These are phyloP conservation scores for Anastatus disparis DNA, from an alignment of 1,140 invertebrate genomes.

Conservation along the genomic window DNA sequence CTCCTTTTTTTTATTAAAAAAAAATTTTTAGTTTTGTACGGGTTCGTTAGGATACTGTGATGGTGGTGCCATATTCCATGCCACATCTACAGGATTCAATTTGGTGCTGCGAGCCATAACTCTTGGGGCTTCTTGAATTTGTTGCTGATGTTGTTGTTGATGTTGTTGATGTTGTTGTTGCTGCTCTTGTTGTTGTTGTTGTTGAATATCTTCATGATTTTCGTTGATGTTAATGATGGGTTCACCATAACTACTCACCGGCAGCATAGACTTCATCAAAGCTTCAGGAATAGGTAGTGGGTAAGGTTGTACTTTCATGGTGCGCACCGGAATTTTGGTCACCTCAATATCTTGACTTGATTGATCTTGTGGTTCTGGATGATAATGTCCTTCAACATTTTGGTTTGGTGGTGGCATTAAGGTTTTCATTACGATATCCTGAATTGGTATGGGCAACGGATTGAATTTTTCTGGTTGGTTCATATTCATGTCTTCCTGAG, in stretches of 20 bases:
- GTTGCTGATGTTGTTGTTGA: neutral
- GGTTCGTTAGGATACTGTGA: neutral
- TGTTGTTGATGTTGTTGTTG: neutral
- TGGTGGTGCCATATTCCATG: constrained; percentile 5
- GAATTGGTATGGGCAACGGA: constrained; percentile 8
- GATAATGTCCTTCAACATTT: neutral
- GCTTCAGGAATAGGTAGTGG: neutral
- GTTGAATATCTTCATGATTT: neutral
- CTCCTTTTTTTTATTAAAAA: neutral
- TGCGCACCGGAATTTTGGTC: constrained; percentile 7
- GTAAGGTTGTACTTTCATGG: neutral
- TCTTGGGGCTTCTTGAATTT: neutral
- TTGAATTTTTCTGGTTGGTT: constrained; percentile 8
- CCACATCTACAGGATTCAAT: constrained; percentile 18
- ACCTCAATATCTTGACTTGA: constrained; percentile 8
- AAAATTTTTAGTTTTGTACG: constrained; percentile 16
- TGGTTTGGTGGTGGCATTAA: constrained; percentile 22
- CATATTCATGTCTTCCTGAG: neutral
- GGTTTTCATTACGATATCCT: constrained; percentile 27
- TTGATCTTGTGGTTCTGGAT: constrained; percentile 11
- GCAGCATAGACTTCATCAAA: constrained; percentile 29
- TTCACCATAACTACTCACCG: constrained; percentile 5
- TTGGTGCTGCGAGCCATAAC: constrained; percentile 28
- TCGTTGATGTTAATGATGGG: neutral
- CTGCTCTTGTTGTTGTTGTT: neutral